Conservation (phyloP, 2,888 invertebrate genomes). For the Machimus atricapillus region DNA sequence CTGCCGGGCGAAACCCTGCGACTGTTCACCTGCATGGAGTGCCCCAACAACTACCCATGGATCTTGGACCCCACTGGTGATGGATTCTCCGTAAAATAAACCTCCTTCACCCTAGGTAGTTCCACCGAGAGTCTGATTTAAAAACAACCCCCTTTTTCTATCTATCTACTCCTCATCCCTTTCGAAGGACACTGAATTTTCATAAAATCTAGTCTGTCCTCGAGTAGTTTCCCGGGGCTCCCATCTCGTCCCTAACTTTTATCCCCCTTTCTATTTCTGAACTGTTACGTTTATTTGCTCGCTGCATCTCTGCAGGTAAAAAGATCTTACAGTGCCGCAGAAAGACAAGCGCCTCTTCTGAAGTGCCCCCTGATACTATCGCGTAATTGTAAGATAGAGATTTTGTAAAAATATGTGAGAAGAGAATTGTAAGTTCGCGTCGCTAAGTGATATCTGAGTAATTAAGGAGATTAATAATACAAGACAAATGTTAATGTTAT, state of each 20-base stretch:
- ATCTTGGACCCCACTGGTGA: conserved; percentile 93
- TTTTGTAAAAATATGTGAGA: conserved; percentile 32
- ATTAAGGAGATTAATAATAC: conserved; percentile 44
- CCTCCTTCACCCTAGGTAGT: conserved; percentile 56
- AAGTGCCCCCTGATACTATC: not conserved
- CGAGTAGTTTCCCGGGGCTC: not conserved
- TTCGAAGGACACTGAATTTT: conserved; percentile 38
- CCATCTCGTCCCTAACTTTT: not conserved
- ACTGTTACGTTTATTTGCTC: not conserved
- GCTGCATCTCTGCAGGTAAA: not conserved
- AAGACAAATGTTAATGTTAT: conserved; percentile 47
- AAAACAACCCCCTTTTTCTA: not conserved
- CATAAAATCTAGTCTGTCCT: conserved; percentile 42
- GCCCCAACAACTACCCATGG: conserved; percentile 95
- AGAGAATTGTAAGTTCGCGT: conserved; percentile 34
- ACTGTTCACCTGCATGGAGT: conserved; percentile 94
- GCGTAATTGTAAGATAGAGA: conserved; percentile 22
- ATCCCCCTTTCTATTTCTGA: not conserved
- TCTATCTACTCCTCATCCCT: not conserved
- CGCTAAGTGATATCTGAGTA: conserved; percentile 47
- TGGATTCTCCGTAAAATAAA: conserved; percentile 70
- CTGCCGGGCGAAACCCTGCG: conserved; percentile 90
- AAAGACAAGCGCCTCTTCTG: not conserved
- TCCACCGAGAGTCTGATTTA: conserved; percentile 63
- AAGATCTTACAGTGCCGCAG: not conserved